Base-by-base conservation (phyloP, 64 coral and sea anemone species). In the Anthopleura sola region DNA sequence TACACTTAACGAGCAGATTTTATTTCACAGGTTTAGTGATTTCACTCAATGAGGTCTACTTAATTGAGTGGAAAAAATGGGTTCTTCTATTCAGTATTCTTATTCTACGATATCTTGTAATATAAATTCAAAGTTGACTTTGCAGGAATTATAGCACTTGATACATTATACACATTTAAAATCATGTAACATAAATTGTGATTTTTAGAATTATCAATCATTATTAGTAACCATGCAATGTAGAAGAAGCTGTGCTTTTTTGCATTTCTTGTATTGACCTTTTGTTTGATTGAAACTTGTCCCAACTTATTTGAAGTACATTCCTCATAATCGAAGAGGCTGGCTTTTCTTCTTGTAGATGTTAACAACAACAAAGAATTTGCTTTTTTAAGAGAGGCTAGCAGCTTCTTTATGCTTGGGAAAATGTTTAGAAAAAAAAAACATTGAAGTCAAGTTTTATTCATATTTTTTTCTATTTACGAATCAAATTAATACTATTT, bases 131-230 rank as follows among this genome's bases (percentile, higher is more conserved):
- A 62, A 28, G 23, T 62, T 62, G 6, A 62, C 58, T 62, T 58
- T 58, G 23, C n/a, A 62, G 23, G 5, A 26, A 44, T 1, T n/a
- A 62, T 62, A 26, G 8, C n/a, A 26, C 58, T 44, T 44, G 40
- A 6, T 1, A 44, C 40, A 44, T 44, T 44, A 44, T 8, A 44
- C 40, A 3, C 58, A 62, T 62, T 62, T 23, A 24, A n/a, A n/a
- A 15, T 3, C 5, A 62, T 20, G 1, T n/a, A 26, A 56, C 55
- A 56, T 5, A 62, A 62, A 26, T 62, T 10, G n/a, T 62, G 58
- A 62, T 62, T 62, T 62, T 62, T 62, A 62, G 58, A 62, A 62
- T 62, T 62, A 62, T 62, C 23, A 62, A 62, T 62, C 24, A 53
- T 3, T 26, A 62, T 6, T 62, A 62, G n/a, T n/a, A n/a, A n/a